Evolutionary conservation across 2,113 vertebrate species (phyloP), one percentile per base, ranked within the genome.

Genomic region (Petroica traversi): DNA sequence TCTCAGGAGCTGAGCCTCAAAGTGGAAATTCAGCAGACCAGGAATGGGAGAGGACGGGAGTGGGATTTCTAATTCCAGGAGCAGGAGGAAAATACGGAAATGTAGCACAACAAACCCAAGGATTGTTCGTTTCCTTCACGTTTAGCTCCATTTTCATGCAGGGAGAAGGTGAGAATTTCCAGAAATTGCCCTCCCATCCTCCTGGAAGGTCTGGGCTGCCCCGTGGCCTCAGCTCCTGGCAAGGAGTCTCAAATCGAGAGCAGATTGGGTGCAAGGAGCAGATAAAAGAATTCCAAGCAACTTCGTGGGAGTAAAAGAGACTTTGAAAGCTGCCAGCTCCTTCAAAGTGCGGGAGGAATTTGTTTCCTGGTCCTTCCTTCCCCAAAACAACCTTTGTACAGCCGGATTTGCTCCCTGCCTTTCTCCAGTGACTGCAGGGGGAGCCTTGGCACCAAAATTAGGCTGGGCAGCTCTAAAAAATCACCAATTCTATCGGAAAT

Each of bases 401-500:
- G 61, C 38, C 43, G 8, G 14, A 26, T 29, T 45, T 31, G 24
- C 5, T 77, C 34, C 43, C 57, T 6, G 26, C 4, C 24, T 9
- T 74, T 33, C 40, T 63, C 12, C 77, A 14, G 48, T 23, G 92
- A 36, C 95, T 93, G 92, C 69, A 97, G 92, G 61, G 93, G 93
- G 89, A 94, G 87, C 89, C 57, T 94, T 64, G 85, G 51, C 77
- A 82, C 69, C 77, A 59, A 40, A 28, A 55, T 94, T 51, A 46
- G 13, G 5, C 48, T 31, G 34, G 33, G 23, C 38, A 48, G 14
- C 25, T 36, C 38, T 9, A 11, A n/a, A n/a, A n/a, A n/a, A n/a
- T n/a, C n/a, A n/a, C n/a, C n/a, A n/a, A n/a, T n/a, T n/a, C n/a
- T n/a, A n/a, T n/a, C n/a, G n/a, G n/a, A n/a, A n/a, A 67, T 9